Percentiles rank a stretch among this genome's conserved stretches.
Conservation (phyloP, 1,140 invertebrate genomes). For the Drosophila athabasca region DNA sequence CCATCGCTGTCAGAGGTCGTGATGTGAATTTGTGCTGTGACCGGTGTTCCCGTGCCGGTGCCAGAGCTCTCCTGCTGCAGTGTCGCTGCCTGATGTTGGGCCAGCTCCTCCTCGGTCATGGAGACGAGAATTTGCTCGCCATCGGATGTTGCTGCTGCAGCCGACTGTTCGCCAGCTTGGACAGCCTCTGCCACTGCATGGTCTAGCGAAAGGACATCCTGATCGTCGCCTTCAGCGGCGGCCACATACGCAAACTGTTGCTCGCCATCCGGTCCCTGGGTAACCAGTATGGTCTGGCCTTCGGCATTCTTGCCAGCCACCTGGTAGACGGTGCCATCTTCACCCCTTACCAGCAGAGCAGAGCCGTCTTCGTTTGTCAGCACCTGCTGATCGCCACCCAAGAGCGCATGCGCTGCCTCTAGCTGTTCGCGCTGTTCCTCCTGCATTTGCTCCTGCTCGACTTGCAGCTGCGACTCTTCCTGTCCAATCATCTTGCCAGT, state of each 20-base stretch:
- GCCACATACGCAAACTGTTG: slow-evolving; percentile 90
- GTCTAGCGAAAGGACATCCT: slow-evolving; percentile 86
- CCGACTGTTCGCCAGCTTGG: slow-evolving; percentile 31
- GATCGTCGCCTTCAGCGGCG: slow-evolving; percentile 86
- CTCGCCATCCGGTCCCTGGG: slow-evolving; percentile 88
- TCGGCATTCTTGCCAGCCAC: slow-evolving; percentile 91
- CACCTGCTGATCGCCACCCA: slow-evolving; percentile 74
- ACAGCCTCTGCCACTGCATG: slow-evolving; percentile 86
- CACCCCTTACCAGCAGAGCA: slow-evolving; percentile 87
- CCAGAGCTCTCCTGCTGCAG: slow-evolving; percentile 56
- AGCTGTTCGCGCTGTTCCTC: slow-evolving; percentile 72
- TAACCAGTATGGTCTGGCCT: slow-evolving; percentile 89
- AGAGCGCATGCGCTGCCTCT: slow-evolving; percentile 64
- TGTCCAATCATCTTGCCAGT: slow-evolving; percentile 77
- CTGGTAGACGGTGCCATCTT: slow-evolving; percentile 86
- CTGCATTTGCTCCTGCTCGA: slow-evolving; percentile 77
- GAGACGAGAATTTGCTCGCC: slow-evolving; percentile 86
- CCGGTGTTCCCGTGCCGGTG: slow-evolving; percentile 48
- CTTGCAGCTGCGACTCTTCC: slow-evolving; percentile 76
- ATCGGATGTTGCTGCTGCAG: slow-evolving; percentile 81
- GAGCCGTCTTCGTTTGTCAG: slow-evolving; percentile 83
- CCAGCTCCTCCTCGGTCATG: slow-evolving; percentile 84
- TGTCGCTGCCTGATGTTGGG: slow-evolving; percentile 84
- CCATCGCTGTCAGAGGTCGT: slow-evolving; percentile 85
- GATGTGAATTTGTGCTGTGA: slow-evolving; percentile 73